Conservation (phyloP, 2,888 invertebrate genomes). For the Hypomecis punctinalis region DNA sequence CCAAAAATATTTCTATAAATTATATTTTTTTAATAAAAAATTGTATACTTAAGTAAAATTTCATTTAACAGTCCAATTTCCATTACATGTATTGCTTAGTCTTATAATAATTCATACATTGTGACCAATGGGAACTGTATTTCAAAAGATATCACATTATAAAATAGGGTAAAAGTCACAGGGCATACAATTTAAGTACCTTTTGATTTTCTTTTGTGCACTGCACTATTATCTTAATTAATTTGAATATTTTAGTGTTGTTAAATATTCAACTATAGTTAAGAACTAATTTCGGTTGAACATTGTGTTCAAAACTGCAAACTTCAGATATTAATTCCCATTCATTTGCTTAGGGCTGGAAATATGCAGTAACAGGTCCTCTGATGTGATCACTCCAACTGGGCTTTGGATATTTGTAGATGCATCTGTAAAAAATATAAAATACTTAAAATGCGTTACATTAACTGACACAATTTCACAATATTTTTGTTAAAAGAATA, state of each 20-base stretch:
- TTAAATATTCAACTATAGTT: conserved; percentile 16
- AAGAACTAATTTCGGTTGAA: conserved; percentile 4
- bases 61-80: conserved; percentile 3
- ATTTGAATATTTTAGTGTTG: neutral
- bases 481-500: no score
- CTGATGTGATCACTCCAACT: conserved; percentile 88
- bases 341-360: conserved; percentile 61
- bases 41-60: conserved; percentile 5
- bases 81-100: neutral
- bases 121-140: neutral
- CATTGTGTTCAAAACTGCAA: neutral
- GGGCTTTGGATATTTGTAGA: conserved; percentile 79
- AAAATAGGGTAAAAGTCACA: neutral
- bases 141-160: neutral
- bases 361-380: conserved; percentile 88
- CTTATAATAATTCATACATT: conserved; percentile 5
- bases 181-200: neutral
- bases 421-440: conserved; percentile 54
- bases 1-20: neutral
- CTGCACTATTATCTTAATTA: neutral
- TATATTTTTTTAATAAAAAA: conserved; percentile 1
- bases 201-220: conserved; percentile 1
- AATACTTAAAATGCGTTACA: neutral
- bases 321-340: conserved; percentile 51
- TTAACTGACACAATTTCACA: no score